phyloP scores from a whole-genome alignment of 1,140 invertebrate genomes.

The Leptinotarsa defecta region DNA sequence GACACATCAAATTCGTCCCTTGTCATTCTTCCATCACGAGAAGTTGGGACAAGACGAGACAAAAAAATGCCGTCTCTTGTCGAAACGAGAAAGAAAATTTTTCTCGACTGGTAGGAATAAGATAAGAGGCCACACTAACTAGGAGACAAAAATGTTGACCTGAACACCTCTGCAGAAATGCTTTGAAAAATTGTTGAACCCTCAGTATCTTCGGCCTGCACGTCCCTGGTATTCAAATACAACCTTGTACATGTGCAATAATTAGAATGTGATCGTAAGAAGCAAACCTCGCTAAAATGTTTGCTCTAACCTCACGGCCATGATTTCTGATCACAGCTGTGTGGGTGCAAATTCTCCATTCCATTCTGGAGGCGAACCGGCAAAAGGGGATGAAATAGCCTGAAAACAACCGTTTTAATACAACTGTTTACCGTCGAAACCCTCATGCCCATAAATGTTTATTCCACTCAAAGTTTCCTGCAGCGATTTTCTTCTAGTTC shows the following conservation, averaged over 20 bases:
- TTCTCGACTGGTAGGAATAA: too few relatives aligned
- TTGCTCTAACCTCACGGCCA: background rate
- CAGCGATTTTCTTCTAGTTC: conserved; percentile 22
- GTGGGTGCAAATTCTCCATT: background rate
- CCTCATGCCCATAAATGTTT: conserved; percentile 17
- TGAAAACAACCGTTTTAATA: conserved; percentile 17
- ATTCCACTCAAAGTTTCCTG: conserved; percentile 13
- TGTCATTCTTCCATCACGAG: too few relatives aligned
- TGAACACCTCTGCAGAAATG: too few relatives aligned
- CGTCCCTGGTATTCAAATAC: too few relatives aligned
- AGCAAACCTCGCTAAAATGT: background rate
- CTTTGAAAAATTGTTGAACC: too few relatives aligned
- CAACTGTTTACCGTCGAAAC: conserved; percentile 22
- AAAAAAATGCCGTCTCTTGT: too few relatives aligned
- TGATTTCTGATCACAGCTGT: background rate
- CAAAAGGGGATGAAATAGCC: conserved; percentile 12
- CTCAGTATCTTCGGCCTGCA: too few relatives aligned
- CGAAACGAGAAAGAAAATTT: too few relatives aligned
- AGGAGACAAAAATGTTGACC: fast-evolving
- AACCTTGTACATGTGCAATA: too few relatives aligned
- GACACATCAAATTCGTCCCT: too few relatives aligned
- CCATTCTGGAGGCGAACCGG: background rate
- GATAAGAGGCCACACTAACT: too few relatives aligned
- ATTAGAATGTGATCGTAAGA: background rate
- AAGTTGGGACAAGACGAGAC: too few relatives aligned